A percentile compares a stretch with the other conserved stretches of the same genome.
phyloP scores from a whole-genome alignment of 1,140 invertebrate species.

The Drosophila repletoides region DNA sequence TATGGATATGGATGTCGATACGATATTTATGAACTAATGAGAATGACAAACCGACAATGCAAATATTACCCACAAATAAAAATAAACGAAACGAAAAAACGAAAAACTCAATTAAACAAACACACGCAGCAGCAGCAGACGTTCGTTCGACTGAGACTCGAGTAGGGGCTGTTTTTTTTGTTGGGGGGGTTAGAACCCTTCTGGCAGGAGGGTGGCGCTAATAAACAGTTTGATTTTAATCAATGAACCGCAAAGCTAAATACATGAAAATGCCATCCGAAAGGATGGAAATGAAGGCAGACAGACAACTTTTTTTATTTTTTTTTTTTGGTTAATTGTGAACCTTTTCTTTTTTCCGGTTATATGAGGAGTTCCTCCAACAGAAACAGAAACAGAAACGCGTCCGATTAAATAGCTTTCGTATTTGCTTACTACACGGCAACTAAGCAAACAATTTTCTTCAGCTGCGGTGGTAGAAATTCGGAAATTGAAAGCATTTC shows the following conservation, averaged over 20 bases:
- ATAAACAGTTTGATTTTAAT: conserved; percentile 75
- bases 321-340: conserved; percentile 50
- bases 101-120: conserved; percentile 71
- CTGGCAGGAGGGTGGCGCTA: conserved; percentile 37
- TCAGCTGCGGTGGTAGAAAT: conserved; percentile 38
- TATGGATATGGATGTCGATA: conserved; percentile 23
- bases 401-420: conserved; percentile 53
- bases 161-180: conserved; percentile 12
- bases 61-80: conserved; percentile 33
- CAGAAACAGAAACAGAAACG: too few species aligned
- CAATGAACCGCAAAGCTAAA: conserved; percentile 74
- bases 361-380: background rate
- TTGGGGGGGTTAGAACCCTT: conserved; percentile 14
- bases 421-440: conserved; percentile 57
- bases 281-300: conserved; percentile 30
- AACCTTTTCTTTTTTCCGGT: conserved; percentile 54
- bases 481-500: conserved; percentile 20
- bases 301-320: conserved; percentile 29
- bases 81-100: conserved; percentile 12
- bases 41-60: conserved; percentile 67
- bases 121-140: conserved; percentile 36
- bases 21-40: conserved; percentile 50
- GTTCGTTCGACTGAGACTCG: background rate
- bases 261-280: conserved; percentile 59
- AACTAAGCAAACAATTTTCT: conserved; percentile 58